These are phyloP conservation scores for Loriculus beryllinus DNA, from an alignment of 2,797 vertebrate genomes.

Conservation along the genomic window DNA sequence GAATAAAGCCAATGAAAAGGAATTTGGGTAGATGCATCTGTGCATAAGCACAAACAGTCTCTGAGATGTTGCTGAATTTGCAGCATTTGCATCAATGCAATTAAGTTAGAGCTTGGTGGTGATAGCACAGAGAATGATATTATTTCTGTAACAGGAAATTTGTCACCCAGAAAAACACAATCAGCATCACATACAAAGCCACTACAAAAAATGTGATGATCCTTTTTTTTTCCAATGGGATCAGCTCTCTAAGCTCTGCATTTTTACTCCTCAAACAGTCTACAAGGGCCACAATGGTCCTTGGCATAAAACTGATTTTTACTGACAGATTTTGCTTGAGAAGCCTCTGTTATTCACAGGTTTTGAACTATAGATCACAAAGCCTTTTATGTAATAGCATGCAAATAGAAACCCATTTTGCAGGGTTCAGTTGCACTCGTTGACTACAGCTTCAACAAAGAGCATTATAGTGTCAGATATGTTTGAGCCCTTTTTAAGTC, in stretches of 20 bases:
- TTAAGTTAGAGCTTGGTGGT: slow-evolving; percentile 25
- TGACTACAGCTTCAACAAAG: slow-evolving; percentile 4
- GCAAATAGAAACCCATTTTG: slow-evolving; percentile 14
- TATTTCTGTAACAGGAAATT: slow-evolving; percentile 39
- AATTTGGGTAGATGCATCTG: background rate
- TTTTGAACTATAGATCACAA: slow-evolving; percentile 23
- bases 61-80: background rate
- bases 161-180: slow-evolving; percentile 11
- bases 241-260: background rate
- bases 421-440: background rate
- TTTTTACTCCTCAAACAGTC: background rate
- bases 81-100: slow-evolving; percentile 28
- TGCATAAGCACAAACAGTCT: background rate
- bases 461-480: background rate
- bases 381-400: slow-evolving; percentile 41
- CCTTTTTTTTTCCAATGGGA: background rate
- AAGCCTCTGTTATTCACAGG: background rate
- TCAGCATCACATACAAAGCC: background rate
- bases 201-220: background rate
- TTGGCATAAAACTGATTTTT: background rate
- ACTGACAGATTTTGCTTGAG: background rate
- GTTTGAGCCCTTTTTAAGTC: background rate
- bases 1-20: background rate
- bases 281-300: background rate
- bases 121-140: background rate